These are phyloP conservation scores for Procavia capensis DNA, from an alignment of 2,113 vertebrate species.

Conservation along the genomic window DNA sequence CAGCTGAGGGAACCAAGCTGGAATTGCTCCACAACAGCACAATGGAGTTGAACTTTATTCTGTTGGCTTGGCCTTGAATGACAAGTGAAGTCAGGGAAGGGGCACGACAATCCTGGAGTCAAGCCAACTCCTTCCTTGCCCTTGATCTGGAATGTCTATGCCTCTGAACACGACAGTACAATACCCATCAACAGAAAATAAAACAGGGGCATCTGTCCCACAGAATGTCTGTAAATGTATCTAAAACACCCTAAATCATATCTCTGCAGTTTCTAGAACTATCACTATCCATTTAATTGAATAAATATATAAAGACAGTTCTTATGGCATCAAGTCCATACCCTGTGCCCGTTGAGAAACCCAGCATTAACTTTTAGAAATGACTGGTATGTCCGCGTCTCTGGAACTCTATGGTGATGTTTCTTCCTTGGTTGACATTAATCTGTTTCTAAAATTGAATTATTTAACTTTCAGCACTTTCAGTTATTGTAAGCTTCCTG, in stretches of 20 bases:
- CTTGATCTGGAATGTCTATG: not conserved
- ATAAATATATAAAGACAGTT: not conserved
- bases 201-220: not conserved
- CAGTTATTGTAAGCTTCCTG: not conserved
- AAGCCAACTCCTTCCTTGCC: not conserved
- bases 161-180: not conserved
- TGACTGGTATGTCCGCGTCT: not conserved
- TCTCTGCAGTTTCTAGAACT: not conserved
- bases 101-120: not conserved
- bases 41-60: not conserved
- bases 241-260: accelerated
- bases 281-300: not conserved
- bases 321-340: not conserved
- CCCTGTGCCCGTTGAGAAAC: too few relatives aligned
- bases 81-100: not conserved
- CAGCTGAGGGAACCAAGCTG: not conserved
- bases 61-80: not conserved
- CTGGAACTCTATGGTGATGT: not conserved
- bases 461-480: not conserved
- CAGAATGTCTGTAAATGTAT: accelerated
- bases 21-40: not conserved
- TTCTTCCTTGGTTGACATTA: not conserved
- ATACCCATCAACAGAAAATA: not conserved
- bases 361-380: not conserved
- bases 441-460: not conserved